A percentile compares a stretch with the other conserved stretches of the same genome.
phyloP scores from a whole-genome alignment of 1,140 invertebrate genomes.

The Scaptomyza hsui region DNA sequence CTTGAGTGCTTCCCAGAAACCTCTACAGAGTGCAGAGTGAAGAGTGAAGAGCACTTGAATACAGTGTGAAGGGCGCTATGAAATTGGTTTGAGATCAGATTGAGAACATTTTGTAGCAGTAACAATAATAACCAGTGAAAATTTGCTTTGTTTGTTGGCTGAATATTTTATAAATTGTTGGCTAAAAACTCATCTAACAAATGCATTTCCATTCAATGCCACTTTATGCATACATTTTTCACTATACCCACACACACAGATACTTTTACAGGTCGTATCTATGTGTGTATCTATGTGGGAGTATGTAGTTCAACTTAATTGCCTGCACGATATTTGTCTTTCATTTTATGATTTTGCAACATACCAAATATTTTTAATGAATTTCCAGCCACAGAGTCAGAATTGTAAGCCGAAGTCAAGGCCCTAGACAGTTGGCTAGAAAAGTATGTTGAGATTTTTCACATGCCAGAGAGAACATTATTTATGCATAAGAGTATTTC shows the following conservation, averaged over 20 bases:
- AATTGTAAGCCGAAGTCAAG: constrained; percentile 3
- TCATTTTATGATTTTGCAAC: constrained; percentile 52
- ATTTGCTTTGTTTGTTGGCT: constrained; percentile 6
- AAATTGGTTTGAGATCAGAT: neutral
- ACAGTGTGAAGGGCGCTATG: constrained; percentile 9
- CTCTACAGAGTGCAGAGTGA: too few relatives aligned
- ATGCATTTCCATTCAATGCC: constrained; percentile 29
- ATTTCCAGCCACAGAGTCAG: constrained; percentile 24
- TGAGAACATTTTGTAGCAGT: neutral
- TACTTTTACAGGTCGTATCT: constrained; percentile 20
- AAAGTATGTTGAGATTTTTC: constrained; percentile 52
- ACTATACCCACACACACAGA: constrained; percentile 26
- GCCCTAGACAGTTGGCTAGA: constrained; percentile 46
- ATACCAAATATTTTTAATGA: constrained; percentile 46
- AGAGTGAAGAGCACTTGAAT: constrained; percentile 16
- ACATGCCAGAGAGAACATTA: constrained; percentile 40
- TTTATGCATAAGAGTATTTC: constrained; percentile 66
- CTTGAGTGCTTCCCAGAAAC: constrained; percentile 10
- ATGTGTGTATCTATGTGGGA: constrained; percentile 15
- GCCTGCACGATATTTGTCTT: constrained; percentile 57
- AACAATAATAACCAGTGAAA: neutral
- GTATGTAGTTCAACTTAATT: constrained; percentile 50
- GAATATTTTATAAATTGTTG: neutral
- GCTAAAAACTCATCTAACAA: constrained; percentile 19
- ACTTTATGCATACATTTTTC: constrained; percentile 52